phyloP scores from a whole-genome alignment of 2,113 vertebrate genomes.

The Condylura cristata region DNA sequence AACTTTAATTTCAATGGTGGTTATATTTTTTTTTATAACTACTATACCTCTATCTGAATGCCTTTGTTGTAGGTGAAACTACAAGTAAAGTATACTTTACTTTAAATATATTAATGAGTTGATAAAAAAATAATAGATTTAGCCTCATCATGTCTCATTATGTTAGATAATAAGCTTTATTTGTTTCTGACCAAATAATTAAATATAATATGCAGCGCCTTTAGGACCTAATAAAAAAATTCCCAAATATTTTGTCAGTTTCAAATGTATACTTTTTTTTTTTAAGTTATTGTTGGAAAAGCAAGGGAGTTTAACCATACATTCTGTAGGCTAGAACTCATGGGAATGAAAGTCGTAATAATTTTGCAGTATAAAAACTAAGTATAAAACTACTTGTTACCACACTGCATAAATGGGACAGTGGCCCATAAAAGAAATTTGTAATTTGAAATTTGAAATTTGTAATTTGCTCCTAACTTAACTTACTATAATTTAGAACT shows the following conservation, averaged over 20 bases:
- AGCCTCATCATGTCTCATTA: background rate
- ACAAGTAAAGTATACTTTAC: background rate
- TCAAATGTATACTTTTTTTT: background rate
- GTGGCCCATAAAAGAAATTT: background rate
- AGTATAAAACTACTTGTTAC: background rate
- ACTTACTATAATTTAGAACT: background rate
- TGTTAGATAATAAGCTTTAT: background rate
- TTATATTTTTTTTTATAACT: background rate
- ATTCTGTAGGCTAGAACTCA: background rate
- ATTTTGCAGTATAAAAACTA: background rate
- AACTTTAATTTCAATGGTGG: background rate
- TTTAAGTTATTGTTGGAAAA: conserved; percentile 26
- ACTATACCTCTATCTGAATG: background rate
- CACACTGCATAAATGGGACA: background rate
- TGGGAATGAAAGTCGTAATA: background rate
- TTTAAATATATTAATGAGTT: background rate
- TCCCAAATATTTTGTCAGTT: background rate
- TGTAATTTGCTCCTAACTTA: background rate
- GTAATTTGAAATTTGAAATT: conserved; percentile 21
- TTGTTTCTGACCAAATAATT: background rate
- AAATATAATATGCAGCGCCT: background rate
- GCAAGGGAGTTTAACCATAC: background rate
- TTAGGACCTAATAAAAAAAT: background rate
- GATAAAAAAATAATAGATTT: too few species aligned
- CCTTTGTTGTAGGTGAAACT: background rate